These are phyloP conservation scores for Micropterix aruncella DNA, from an alignment of 2,888 invertebrate genomes.

Conservation along the genomic window DNA sequence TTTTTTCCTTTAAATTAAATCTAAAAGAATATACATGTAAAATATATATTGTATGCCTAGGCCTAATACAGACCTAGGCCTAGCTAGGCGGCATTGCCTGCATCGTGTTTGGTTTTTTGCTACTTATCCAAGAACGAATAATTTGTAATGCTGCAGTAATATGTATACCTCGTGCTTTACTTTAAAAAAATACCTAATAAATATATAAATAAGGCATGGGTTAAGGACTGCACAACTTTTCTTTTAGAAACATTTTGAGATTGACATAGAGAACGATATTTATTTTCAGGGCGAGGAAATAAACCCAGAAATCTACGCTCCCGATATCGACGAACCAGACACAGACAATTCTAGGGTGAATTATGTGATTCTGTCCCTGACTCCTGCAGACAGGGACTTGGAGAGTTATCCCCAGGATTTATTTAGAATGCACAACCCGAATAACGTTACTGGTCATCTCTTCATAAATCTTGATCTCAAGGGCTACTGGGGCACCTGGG, in stretches of 20 bases:
- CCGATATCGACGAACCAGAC: slow-evolving; percentile 37
- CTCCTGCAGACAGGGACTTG: slow-evolving; percentile 19
- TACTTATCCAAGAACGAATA: too few relatives aligned
- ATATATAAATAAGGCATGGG: too few relatives aligned
- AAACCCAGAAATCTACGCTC: slow-evolving; percentile 26
- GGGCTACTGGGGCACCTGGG: slow-evolving; percentile 43
- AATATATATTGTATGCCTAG: too few relatives aligned
- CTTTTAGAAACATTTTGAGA: slow-evolving; percentile 12
- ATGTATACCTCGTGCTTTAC: too few relatives aligned
- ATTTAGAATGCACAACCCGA: slow-evolving; percentile 20
- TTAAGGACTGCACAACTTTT: slow-evolving; percentile 11
- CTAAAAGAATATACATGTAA: too few relatives aligned
- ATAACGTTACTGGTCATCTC: slow-evolving; percentile 27
- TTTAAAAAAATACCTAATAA: too few relatives aligned
- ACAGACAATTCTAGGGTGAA: slow-evolving; percentile 38
- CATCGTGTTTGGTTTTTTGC: too few relatives aligned
- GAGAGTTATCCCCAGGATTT: slow-evolving; percentile 18
- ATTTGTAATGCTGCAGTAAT: too few relatives aligned
- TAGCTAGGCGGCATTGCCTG: too few relatives aligned
- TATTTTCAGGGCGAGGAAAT: slow-evolving; percentile 18
- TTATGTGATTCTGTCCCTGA: slow-evolving; percentile 28
- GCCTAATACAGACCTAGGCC: too few relatives aligned
- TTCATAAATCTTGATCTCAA: slow-evolving; percentile 26
- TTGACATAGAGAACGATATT: slow-evolving; percentile 2
- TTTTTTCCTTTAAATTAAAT: too few relatives aligned